Conservation (phyloP, 2,113 vertebrate genomes). For the Excalfactoria chinensis region DNA sequence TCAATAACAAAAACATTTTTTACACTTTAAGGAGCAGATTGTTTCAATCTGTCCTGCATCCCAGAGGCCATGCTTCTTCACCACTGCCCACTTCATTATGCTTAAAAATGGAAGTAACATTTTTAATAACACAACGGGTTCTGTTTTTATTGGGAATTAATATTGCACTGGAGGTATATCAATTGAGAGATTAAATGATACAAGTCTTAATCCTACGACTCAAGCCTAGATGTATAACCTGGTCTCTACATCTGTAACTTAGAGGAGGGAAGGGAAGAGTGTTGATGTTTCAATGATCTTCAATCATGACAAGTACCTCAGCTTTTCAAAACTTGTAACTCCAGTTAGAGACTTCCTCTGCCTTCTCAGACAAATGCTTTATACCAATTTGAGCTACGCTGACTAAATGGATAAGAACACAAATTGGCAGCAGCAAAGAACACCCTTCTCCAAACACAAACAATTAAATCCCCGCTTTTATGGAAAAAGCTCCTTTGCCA, state of each 20-base stretch:
- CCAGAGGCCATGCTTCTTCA: background rate
- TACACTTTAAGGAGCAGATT: too few species aligned
- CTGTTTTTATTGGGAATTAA: too few species aligned
- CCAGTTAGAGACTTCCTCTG: background rate
- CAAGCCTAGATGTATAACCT: background rate
- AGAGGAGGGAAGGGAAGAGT: background rate
- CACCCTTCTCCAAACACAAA: background rate
- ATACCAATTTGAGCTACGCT: background rate
- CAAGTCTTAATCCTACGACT: background rate
- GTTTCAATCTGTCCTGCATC: background rate
- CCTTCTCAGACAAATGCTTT: background rate
- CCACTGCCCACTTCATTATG: background rate
- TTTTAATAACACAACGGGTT: too few species aligned
- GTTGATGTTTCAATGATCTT: background rate
- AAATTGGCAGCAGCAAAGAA: background rate
- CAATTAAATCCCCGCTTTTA: background rate
- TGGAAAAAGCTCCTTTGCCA: background rate
- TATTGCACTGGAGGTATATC: background rate
- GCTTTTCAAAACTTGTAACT: background rate
- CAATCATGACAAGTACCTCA: background rate
- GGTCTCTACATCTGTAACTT: background rate
- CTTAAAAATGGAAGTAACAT: too few species aligned
- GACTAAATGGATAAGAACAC: background rate
- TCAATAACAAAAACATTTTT: background rate
- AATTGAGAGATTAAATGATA: conserved; percentile 2